Evolutionary conservation across 2,888 invertebrate species (phyloP), one percentile per base, ranked within the genome.

Genomic region (Ecliptopera silaceata): DNA sequence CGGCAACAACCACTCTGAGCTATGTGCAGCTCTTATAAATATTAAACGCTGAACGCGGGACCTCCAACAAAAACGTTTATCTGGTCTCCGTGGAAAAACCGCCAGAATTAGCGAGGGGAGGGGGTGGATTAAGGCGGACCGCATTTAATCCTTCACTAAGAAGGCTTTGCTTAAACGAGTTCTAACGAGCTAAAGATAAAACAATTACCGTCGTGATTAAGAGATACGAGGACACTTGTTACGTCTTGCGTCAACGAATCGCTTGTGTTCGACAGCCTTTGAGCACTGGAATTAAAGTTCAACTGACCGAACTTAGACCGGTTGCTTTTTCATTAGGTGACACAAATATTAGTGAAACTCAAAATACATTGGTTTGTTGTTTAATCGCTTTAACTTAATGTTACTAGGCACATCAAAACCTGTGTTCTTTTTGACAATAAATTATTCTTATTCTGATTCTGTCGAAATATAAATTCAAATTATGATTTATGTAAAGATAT

Each of bases 111-210:
- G 88, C 88, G 85, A 80, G 77, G 87, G 82, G 85, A 45, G 84
- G 83, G 86, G 88, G 86, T 82, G 87, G 88, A 88, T 91, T 88
- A 90, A 83, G 85, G 88, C 84, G 85, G 86, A 83, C 91, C 90
- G 85, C 88, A 87, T 87, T 89, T 90, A 91, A 91, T 91, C 91
- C 91, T 89, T 89, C 89, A 87, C 88, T 90, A 91, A 91, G 91
- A 89, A 89, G 91, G 89, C 91, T 91, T 90, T 91, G 84, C 89
- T 91, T 90, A 90, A 91, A 90, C 90, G 90, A 90, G 90, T 90
- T 88, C 89, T 91, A 91, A 90, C 90, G 90, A 90, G 90, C 91
- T 88, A 84, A 85, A 89, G 91, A 91, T 91, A 90, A 91, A 91
- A 91, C 91, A 91, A 91, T 91, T 91, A 91, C 86, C 80, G 82